phyloP scores from a whole-genome alignment of 2,888 invertebrate species.

The Heliconius sara region DNA sequence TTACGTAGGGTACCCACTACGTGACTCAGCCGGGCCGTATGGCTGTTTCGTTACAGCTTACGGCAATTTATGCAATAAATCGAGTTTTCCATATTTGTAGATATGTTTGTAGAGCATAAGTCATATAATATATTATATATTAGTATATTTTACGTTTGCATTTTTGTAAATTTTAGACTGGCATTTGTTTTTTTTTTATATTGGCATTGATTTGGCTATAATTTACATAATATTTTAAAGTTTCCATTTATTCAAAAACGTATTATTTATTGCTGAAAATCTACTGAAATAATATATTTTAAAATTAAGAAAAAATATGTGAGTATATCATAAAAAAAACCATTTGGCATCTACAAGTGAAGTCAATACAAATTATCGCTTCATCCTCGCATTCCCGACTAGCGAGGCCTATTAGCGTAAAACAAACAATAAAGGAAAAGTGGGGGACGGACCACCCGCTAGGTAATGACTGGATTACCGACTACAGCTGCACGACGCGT shows the following conservation, averaged over 20 bases:
- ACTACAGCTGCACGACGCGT: conserved; percentile 42
- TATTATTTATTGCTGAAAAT: not conserved
- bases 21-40: conserved; percentile 45
- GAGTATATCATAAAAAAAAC: conserved; percentile 9
- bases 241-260: not conserved
- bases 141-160: not conserved
- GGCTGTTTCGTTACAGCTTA: conserved; percentile 43
- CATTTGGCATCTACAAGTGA: conserved; percentile 26
- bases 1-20: conserved; percentile 37
- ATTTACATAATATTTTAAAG: not conserved
- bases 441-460: conserved; percentile 48
- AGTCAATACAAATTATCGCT: conserved; percentile 45
- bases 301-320: not conserved
- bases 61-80: conserved; percentile 46
- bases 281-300: not conserved
- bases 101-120: conserved; percentile 30
- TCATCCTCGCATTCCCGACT: conserved; percentile 40
- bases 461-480: conserved; percentile 48
- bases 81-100: conserved; percentile 43
- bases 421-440: conserved; percentile 48
- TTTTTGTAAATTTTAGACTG: not conserved
- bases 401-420: conserved; percentile 47
- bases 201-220: not conserved
- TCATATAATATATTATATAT: not conserved
- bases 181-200: not conserved